These are phyloP conservation scores for Lophotriccus pileatus DNA, from an alignment of 2,797 vertebrate genomes.

Conservation along the genomic window DNA sequence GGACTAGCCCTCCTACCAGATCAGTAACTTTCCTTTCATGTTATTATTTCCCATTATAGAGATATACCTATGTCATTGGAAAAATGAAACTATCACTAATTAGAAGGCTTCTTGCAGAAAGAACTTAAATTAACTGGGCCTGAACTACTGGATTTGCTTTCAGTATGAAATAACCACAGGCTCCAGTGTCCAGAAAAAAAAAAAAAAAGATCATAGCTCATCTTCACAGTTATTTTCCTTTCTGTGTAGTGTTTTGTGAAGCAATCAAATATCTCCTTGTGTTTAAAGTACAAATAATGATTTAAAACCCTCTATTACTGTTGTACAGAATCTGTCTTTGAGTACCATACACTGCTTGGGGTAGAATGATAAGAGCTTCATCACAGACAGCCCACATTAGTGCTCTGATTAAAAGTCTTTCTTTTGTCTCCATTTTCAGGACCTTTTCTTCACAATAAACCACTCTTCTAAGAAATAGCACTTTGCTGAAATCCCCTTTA, in stretches of 20 bases:
- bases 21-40: not conserved
- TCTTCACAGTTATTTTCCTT: slow-evolving; percentile 10
- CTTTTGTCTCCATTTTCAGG: slow-evolving; percentile 35
- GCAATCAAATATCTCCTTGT: not conserved
- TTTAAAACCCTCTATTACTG: not conserved
- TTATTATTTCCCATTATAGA: not conserved
- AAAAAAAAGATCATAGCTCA: not conserved
- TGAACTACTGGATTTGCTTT: not conserved
- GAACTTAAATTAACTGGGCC: not conserved
- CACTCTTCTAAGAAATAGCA: not conserved
- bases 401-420: slow-evolving; percentile 36
- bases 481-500: not conserved
- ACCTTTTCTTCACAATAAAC: slow-evolving; percentile 6
- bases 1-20: not conserved
- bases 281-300: slow-evolving; percentile 36
- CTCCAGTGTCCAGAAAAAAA: not conserved
- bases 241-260: slow-evolving; percentile 12
- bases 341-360: not conserved
- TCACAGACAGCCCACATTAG: not conserved
- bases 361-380: slow-evolving; percentile 13
- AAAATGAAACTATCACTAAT: not conserved
- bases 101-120: not conserved
- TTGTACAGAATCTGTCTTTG: not conserved
- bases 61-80: not conserved
- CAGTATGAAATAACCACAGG: not conserved